Evolutionary conservation across 2,797 vertebrate species (phyloP).

Genomic region (Chaetophractus vellerosus): DNA sequence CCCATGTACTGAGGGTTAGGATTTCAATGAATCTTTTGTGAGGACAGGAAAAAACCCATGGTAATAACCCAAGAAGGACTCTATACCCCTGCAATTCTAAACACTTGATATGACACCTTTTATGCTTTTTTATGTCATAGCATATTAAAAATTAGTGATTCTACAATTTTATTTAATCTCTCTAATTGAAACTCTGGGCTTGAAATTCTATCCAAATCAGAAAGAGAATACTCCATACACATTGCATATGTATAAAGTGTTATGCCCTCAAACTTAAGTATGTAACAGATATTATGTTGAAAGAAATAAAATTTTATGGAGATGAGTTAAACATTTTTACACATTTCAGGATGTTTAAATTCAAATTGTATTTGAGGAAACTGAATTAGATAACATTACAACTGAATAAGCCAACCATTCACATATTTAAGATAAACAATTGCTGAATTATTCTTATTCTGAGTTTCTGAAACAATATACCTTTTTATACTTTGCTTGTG

Average conservation of each 20-base stretch:
- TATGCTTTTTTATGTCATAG: neutral
- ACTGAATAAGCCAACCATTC: neutral
- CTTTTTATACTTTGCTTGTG: neutral
- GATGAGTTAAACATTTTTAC: neutral
- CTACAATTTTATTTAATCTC: neutral
- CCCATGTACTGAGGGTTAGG: too few species aligned
- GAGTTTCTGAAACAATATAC: neutral
- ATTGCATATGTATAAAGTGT: neutral
- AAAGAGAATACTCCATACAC: neutral
- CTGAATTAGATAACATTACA: neutral
- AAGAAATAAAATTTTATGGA: neutral
- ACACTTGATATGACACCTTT: neutral
- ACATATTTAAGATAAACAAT: neutral
- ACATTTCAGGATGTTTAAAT: neutral
- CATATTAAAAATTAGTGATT: neutral
- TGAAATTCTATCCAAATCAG: neutral
- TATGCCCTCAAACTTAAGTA: neutral
- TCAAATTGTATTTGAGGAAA: neutral
- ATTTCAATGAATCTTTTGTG: too few species aligned
- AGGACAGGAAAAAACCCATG: too few species aligned
- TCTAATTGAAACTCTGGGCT: slow-evolving; percentile 10
- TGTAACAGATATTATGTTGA: neutral
- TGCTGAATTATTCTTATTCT: neutral
- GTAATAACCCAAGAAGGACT: neutral
- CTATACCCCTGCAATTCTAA: neutral